Percentiles rank a stretch among this genome's conserved stretches.
These are phyloP conservation scores for Sycobia sp. DNA, from an alignment of 1,140 invertebrate genomes.

Conservation along the genomic window DNA sequence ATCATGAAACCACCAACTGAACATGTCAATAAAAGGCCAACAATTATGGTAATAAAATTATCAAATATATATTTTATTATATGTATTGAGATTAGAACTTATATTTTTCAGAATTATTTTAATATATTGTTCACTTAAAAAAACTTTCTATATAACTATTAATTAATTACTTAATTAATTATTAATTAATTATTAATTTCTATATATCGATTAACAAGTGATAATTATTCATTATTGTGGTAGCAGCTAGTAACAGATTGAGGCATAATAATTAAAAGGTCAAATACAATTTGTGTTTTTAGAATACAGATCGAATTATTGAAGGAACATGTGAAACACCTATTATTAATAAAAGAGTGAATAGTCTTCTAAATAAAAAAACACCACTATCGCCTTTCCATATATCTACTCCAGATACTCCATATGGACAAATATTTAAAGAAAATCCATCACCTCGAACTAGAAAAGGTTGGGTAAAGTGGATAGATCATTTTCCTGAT, in stretches of 20 bases:
- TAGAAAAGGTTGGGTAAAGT: constrained; percentile 61
- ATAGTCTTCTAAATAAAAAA: constrained; percentile 40
- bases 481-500: constrained; percentile 60
- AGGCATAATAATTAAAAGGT: no score
- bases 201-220: no score
- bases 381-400: constrained; percentile 51
- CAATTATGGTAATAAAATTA: constrained; percentile 9
- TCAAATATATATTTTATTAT: no score
- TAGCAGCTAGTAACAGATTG: no score
- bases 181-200: no score
- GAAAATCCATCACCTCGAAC: constrained; percentile 62
- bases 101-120: no score
- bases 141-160: neutral
- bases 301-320: neutral
- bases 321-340: constrained; percentile 38
- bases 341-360: constrained; percentile 51
- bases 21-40: neutral
- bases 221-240: no score
- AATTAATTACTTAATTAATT: neutral
- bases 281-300: neutral
- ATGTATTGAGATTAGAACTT: no score
- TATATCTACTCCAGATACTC: constrained; percentile 63
- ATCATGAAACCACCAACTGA: constrained; percentile 12
- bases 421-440: constrained; percentile 61
- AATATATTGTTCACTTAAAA: no score